Percentiles rank a stretch among this genome's conserved stretches.
Conservation (phyloP, 2,888 invertebrate genomes). For the Eupsilia transversa region DNA sequence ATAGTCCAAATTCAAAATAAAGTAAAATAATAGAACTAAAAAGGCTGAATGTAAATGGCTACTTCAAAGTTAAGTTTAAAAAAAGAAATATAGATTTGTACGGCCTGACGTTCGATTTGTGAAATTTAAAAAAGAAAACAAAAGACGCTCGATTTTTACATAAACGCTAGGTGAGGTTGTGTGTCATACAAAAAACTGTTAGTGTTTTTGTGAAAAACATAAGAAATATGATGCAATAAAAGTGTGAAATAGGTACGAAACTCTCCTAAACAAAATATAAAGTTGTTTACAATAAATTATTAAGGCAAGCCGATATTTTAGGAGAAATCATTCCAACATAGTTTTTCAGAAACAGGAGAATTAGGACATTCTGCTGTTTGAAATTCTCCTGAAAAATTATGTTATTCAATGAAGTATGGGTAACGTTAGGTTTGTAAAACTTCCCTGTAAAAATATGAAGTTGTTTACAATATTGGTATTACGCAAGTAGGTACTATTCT, state of each 20-base stretch:
- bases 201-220: not conserved
- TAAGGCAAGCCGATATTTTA: not conserved
- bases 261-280: not conserved
- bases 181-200: no score
- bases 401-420: not conserved
- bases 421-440: not conserved
- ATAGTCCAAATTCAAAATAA: not conserved
- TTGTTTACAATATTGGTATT: not conserved
- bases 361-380: not conserved
- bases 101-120: slow-evolving; percentile 2
- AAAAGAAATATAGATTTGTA: not conserved
- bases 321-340: not conserved
- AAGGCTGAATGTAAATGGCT: not conserved
- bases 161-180: not conserved
- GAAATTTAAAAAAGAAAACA: not conserved
- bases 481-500: not conserved
- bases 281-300: not conserved
- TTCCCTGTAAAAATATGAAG: not conserved
- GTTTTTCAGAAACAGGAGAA: not conserved
- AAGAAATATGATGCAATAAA: not conserved
- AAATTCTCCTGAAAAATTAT: not conserved
- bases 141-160: not conserved
- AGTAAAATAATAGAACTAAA: not conserved
- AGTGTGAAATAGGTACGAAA: slow-evolving; percentile 3
- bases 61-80: not conserved